Conservation (phyloP, 2,113 vertebrate species). For the Alligator sinensis region DNA sequence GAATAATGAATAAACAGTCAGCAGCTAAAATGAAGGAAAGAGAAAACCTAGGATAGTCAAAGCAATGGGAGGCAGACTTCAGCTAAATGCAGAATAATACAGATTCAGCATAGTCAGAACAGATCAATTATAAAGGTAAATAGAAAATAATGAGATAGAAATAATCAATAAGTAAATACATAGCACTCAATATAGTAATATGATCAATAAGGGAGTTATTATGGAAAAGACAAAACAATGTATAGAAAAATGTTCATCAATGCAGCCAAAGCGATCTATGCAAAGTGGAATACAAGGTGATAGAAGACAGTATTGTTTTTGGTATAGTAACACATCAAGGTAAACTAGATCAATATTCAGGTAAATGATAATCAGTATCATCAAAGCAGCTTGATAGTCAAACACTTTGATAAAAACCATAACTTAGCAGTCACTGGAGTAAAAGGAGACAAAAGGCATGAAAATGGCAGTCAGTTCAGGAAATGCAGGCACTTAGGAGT, state of each 20-base stretch:
- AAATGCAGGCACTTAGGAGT: not conserved
- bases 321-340: not conserved
- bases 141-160: conserved; percentile 59
- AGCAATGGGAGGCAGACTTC: conserved; percentile 35
- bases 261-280: not conserved
- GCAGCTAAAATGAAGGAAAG: conserved; percentile 40
- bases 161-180: conserved; percentile 55
- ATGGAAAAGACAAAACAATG: conserved; percentile 30
- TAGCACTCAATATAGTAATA: conserved; percentile 15
- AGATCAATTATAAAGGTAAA: conserved; percentile 47
- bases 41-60: conserved; percentile 33
- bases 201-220: conserved; percentile 18
- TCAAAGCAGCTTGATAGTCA: not conserved
- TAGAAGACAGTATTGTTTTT: not conserved
- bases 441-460: not conserved
- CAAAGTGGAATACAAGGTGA: conserved; percentile 18
- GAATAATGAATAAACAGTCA: not conserved
- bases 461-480: not conserved
- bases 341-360: conserved; percentile 22
- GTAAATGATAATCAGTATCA: not conserved
- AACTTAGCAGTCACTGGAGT: not conserved
- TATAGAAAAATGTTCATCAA: conserved; percentile 53
- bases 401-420: not conserved
- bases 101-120: conserved; percentile 56
- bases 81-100: conserved; percentile 57